phyloP scores from a whole-genome alignment of 2,797 vertebrate species.

The Tapera naevia region DNA sequence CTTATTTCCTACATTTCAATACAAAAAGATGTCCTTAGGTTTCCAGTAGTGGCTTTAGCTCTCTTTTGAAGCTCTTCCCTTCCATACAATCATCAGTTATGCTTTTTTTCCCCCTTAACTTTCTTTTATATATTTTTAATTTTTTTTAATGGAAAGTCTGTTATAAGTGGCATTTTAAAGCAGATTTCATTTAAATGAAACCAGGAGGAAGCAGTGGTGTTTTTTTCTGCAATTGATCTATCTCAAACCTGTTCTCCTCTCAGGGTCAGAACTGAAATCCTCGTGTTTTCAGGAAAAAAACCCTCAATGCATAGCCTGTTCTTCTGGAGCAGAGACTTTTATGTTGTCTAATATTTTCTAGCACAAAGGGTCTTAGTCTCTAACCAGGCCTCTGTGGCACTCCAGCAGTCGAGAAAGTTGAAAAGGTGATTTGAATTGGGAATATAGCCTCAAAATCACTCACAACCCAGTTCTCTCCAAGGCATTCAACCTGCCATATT shows the following conservation, averaged over 20 bases:
- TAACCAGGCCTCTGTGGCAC: not conserved
- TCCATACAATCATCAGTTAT: fast-evolving
- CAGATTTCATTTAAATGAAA: not conserved
- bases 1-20: not conserved
- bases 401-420: not conserved
- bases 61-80: not conserved
- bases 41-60: not conserved
- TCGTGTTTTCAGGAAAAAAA: not conserved
- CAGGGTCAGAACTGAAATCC: not conserved
- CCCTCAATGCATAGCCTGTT: too few species aligned
- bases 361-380: not conserved
- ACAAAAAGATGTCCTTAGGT: not conserved
- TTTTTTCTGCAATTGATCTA: not conserved
- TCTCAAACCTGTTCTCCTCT: not conserved
- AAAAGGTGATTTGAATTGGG: not conserved
- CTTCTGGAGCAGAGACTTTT: not conserved
- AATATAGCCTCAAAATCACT: not conserved
- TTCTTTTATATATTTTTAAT: not conserved
- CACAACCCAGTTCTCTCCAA: not conserved
- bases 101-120: not conserved
- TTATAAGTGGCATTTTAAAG: not conserved
- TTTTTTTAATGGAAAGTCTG: not conserved
- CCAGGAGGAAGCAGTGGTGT: not conserved
- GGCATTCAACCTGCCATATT: not conserved
- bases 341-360: not conserved